Percentiles rank a stretch among this genome's conserved stretches.
Evolutionary conservation across 2,888 invertebrate genomes (phyloP).

Genomic region (Altica lythri): DNA sequence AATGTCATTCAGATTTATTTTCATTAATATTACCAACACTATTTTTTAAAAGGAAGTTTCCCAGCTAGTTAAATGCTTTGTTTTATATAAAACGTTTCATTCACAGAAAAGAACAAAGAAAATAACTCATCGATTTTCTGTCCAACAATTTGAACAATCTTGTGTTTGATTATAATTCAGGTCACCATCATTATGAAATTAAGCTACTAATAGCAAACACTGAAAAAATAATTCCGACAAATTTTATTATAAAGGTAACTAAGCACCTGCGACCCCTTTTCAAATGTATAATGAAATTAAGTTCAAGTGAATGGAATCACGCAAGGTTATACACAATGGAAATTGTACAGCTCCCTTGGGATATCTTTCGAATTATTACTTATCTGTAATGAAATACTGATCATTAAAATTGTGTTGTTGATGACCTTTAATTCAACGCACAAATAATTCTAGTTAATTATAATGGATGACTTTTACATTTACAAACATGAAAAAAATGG

Average conservation of each 20-base stretch:
- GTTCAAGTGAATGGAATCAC: slow-evolving; percentile 5
- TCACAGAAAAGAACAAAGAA: slow-evolving; percentile 10
- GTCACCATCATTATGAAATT: slow-evolving; percentile 15
- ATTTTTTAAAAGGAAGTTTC: background rate
- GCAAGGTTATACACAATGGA: background rate
- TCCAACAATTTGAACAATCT: slow-evolving; percentile 8
- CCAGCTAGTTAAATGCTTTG: background rate
- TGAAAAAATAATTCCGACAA: slow-evolving; percentile 17
- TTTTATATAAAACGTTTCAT: background rate
- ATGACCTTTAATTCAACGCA: too few species aligned
- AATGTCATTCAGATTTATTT: too few species aligned
- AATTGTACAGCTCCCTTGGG: background rate
- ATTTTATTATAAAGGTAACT: slow-evolving; percentile 3
- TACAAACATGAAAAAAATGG: too few species aligned
- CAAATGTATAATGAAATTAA: slow-evolving; percentile 12
- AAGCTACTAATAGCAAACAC: slow-evolving; percentile 12
- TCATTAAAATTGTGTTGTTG: too few species aligned
- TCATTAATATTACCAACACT: too few species aligned
- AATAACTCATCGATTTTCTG: slow-evolving; percentile 8
- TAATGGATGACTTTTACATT: too few species aligned
- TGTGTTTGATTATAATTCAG: slow-evolving; percentile 11
- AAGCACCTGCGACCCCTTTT: slow-evolving; percentile 8
- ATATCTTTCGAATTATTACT: background rate
- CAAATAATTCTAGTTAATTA: too few species aligned
- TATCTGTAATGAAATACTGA: too few species aligned